A percentile compares a stretch with the other conserved stretches of the same genome.
Evolutionary conservation across 1,140 invertebrate species (phyloP).

Genomic region (Varroa destructor): DNA sequence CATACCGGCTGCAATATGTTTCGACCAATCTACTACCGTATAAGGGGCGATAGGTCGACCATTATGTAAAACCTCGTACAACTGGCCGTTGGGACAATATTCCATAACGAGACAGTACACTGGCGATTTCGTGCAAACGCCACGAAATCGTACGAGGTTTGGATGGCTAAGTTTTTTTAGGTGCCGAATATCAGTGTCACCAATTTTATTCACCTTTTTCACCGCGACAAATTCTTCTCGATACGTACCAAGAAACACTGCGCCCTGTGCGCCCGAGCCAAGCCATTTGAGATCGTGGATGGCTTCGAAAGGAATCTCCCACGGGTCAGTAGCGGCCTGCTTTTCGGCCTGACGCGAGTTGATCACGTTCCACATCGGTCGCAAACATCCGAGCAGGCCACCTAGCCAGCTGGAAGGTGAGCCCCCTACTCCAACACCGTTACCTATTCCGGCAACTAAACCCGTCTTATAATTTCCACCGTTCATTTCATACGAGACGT

Average conservation of each 20-base stretch:
- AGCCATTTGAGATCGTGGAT: conserved; percentile 83
- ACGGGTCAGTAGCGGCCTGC: conserved; percentile 48
- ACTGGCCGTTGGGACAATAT: conserved; percentile 82
- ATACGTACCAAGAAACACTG: conserved; percentile 78
- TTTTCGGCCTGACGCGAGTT: conserved; percentile 37
- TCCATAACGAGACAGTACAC: conserved; percentile 96
- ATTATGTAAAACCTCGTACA: conserved; percentile 75
- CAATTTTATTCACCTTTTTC: conserved; percentile 83
- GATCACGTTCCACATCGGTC: conserved; percentile 68
- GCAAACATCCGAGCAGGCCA: conserved; percentile 67
- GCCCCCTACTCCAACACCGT: neutral
- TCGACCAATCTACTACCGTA: conserved; percentile 76
- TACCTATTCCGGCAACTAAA: neutral
- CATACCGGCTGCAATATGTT: conserved; percentile 91
- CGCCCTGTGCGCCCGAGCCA: conserved; percentile 87
- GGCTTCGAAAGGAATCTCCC: conserved; percentile 86
- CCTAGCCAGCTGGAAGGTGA: conserved; percentile 53
- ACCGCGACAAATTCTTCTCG: conserved; percentile 72
- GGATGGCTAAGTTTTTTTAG: conserved; percentile 85
- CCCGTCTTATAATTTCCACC: conserved; percentile 17
- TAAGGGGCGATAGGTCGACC: conserved; percentile 63
- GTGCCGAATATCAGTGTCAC: conserved; percentile 88
- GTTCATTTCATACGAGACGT: conserved; percentile 27
- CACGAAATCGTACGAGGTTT: conserved; percentile 90
- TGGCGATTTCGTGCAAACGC: conserved; percentile 81